These are phyloP conservation scores for Aphelinus certus DNA, from an alignment of 1,140 invertebrate genomes.

Conservation along the genomic window DNA sequence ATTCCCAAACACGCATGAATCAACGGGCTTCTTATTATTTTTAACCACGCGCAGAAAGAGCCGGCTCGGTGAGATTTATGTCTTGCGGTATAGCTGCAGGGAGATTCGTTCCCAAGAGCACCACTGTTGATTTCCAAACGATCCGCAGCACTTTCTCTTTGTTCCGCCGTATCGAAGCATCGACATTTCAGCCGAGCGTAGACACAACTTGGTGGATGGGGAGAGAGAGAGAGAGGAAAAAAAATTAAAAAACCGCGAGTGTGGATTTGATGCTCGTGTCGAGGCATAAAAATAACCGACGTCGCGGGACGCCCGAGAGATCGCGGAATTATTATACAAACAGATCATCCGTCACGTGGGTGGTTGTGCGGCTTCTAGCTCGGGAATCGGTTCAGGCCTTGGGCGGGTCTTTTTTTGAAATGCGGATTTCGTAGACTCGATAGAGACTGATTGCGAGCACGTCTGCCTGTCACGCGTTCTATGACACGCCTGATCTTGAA, in stretches of 20 bases:
- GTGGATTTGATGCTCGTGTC: constrained; percentile 17
- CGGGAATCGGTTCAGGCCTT: neutral
- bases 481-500: neutral
- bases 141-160: neutral
- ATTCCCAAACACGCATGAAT: neutral
- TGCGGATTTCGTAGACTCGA: neutral
- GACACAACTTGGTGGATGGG: no score
- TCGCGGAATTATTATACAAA: neutral
- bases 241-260: neutral
- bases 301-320: constrained; percentile 1
- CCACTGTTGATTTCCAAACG: constrained; percentile 16
- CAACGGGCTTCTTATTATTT: constrained; percentile 6
- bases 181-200: neutral
- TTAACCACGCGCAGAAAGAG: constrained; percentile 6
- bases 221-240: no score
- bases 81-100: neutral
- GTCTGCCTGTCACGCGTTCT: neutral
- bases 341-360: neutral
- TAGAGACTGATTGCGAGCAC: neutral
- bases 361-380: constrained; percentile 2
- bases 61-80: constrained; percentile 16
- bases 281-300: constrained; percentile 25
- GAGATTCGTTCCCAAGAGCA: constrained; percentile 13
- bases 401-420: neutral
- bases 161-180: neutral